phyloP scores from a whole-genome alignment of 2,888 invertebrate genomes.

The Deilephila elpenor region DNA sequence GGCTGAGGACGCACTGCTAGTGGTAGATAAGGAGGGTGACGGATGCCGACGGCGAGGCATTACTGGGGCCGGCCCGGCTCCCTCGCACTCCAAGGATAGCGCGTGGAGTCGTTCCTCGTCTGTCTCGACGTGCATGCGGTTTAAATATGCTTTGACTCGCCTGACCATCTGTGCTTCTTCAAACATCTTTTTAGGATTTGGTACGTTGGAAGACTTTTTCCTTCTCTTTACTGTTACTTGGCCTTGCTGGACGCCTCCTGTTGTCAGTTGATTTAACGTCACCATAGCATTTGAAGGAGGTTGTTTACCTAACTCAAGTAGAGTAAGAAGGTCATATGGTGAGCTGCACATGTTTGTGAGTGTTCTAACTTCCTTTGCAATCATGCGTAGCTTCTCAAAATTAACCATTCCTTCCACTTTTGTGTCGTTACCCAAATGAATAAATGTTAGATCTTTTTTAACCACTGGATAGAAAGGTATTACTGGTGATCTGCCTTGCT shows the following conservation, averaged over 20 bases:
- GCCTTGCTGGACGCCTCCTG: constrained; percentile 88
- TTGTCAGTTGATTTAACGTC: constrained; percentile 93
- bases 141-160: constrained; percentile 97
- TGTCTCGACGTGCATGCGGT: constrained; percentile 95
- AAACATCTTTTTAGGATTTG: constrained; percentile 99
- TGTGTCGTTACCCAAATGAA: constrained; percentile 98
- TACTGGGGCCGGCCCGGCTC: constrained; percentile 85
- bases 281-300: constrained; percentile 95
- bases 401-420: constrained; percentile 95
- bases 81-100: constrained; percentile 95
- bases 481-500: constrained; percentile 92
- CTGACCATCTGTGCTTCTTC: constrained; percentile 99
- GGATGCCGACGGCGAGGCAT: constrained; percentile 92
- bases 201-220: constrained; percentile 94
- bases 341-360: constrained; percentile 98
- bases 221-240: constrained; percentile 95
- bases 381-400: constrained; percentile 99
- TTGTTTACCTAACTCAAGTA: constrained; percentile 93
- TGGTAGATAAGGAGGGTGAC: constrained; percentile 96
- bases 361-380: constrained; percentile 96
- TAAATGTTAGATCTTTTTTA: constrained; percentile 98
- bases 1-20: constrained; percentile 95
- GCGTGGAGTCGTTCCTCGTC: constrained; percentile 96
- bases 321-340: constrained; percentile 93
- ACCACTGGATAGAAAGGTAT: constrained; percentile 96